Percentiles rank a stretch among this genome's conserved stretches.
Conservation (phyloP, 2,113 vertebrate species). For the Lota lota region DNA sequence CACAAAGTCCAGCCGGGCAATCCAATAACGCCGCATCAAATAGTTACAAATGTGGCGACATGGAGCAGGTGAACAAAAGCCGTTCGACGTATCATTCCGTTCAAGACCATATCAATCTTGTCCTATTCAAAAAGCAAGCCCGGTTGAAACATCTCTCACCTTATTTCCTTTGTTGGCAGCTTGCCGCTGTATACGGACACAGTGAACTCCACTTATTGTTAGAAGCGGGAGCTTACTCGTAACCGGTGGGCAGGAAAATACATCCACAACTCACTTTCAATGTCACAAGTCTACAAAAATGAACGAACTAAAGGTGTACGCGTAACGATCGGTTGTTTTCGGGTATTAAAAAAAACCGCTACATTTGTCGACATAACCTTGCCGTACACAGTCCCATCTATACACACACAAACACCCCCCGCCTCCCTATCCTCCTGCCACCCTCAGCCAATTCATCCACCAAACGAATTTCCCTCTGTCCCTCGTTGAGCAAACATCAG, state of each 20-base stretch:
- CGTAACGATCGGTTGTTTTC: neutral
- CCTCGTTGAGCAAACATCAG: constrained; percentile 1
- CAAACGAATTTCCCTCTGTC: constrained; percentile 41
- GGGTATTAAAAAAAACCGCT: neutral
- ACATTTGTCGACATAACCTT: constrained; percentile 11
- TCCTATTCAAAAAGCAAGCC: neutral
- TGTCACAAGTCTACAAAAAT: too few species aligned
- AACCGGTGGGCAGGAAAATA: constrained; percentile 19
- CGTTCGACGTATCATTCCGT: too few species aligned
- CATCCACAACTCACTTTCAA: constrained; percentile 2
- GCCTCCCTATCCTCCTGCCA: constrained; percentile 43
- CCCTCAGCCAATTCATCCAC: constrained; percentile 38
- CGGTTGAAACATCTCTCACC: constrained; percentile 39
- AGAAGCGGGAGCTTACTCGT: constrained; percentile 18
- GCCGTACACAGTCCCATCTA: constrained; percentile 34
- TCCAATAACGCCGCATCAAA: too few species aligned
- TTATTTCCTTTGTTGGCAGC: constrained; percentile 52
- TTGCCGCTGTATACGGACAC: constrained; percentile 17
- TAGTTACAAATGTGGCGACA: too few species aligned
- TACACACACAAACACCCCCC: constrained; percentile 49
- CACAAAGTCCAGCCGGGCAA: too few species aligned
- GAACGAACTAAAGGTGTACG: too few species aligned
- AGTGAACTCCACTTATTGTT: constrained; percentile 46
- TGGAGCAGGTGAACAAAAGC: too few species aligned
- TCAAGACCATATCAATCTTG: too few species aligned